Conservation (phyloP, 2,113 vertebrate species). For the Pelodiscus sinensis region DNA sequence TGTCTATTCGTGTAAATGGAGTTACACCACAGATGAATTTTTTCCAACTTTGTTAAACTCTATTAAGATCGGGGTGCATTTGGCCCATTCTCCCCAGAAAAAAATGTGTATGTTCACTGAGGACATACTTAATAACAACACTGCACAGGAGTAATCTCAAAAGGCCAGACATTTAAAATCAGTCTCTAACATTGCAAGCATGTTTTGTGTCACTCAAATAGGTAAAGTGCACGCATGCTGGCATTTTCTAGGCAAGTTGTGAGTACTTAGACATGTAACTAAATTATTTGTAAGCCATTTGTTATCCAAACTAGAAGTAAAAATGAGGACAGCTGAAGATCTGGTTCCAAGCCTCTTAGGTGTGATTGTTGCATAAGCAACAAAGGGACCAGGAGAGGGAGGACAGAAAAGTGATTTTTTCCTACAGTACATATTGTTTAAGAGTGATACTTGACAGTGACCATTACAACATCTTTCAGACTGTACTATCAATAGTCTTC, state of each 20-base stretch:
- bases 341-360: background rate
- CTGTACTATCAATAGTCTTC: slow-evolving; percentile 5
- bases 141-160: slow-evolving; percentile 4
- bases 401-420: background rate
- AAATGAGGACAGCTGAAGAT: background rate
- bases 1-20: background rate
- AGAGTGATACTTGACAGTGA: background rate
- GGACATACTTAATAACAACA: background rate
- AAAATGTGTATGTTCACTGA: background rate
- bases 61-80: slow-evolving; percentile 16
- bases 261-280: background rate
- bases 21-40: background rate
- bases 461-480: background rate
- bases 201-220: background rate
- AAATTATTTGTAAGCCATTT: rapidly evolving
- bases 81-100: background rate
- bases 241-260: background rate
- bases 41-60: slow-evolving; percentile 2
- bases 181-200: background rate
- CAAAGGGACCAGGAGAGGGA: background rate
- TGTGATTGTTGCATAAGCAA: background rate
- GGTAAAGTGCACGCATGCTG: background rate
- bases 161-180: background rate
- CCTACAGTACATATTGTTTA: background rate
- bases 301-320: background rate